Evolutionary conservation across 1,140 invertebrate genomes (phyloP), one percentile per base, ranked within the genome.

Genomic region (Pseudomyrmex flavicornis): DNA sequence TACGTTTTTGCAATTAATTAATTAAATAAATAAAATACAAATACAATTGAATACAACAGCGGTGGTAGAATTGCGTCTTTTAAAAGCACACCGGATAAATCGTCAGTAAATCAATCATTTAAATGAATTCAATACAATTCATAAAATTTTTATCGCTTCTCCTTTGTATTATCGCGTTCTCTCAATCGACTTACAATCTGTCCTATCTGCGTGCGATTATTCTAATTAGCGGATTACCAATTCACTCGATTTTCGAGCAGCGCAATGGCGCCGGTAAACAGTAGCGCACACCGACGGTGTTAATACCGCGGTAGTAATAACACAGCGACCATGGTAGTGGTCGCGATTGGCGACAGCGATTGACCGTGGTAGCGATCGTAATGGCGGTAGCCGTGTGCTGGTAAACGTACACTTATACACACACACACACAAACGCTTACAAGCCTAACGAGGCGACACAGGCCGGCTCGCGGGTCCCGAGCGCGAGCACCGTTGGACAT

Each of bases 401-500:
- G 75, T 15, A 44, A 82, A 84, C 74, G 63, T 54, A 72, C 44
- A 54, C 44, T 52, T 15, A 54, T 15, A 13, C 10, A 68, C 17
- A 13, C 20, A 50, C 74, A 74, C 79, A 75, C 85, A 82, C 62
- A 68, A 65, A 69, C 62, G 85, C 82, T 82, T 50, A 59, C 59
- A 73, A 48, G 65, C 87, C 65, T 84, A 73, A 88, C 74, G 86
- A 87, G 48, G 83, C 50, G 46, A 74, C 56, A 66, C 44, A 58
- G 63, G 22, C 50, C 56, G 73, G 26, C 63, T 65, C 50, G 59
- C 61, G 44, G 44, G 74, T 1, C 59, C 54, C 56, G 35, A 72
- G 65, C 59, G 52, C 65, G 80, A 84, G 83, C 82, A 17, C 73
- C 85, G 83, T 85, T 82, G 90, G 87, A 93, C 92, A 93, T 90